phyloP scores from a whole-genome alignment of 1,140 invertebrate species.

The Zaprionus lachaisei region DNA sequence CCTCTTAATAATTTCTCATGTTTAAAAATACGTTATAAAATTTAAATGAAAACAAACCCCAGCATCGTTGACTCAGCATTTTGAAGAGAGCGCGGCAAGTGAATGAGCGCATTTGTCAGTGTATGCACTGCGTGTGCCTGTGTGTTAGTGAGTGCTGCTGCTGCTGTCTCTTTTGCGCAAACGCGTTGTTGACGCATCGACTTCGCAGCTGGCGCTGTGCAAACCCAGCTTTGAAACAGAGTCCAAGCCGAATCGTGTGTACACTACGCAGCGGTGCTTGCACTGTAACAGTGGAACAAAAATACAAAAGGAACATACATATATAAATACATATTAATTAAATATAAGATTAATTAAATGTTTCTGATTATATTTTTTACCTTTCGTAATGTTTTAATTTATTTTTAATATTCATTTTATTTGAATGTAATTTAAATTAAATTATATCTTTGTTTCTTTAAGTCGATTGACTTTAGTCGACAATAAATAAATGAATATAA shows the following conservation, averaged over 20 bases:
- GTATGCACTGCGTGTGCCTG: constrained; percentile 19
- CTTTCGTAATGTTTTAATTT: too few relatives aligned
- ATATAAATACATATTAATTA: too few relatives aligned
- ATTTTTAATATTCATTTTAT: too few relatives aligned
- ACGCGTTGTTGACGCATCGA: constrained; percentile 59
- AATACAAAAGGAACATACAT: too few relatives aligned
- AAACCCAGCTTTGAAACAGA: constrained; percentile 58
- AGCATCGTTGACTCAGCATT: constrained; percentile 46
- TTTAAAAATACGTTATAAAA: constrained; percentile 34
- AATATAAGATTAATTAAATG: too few relatives aligned
- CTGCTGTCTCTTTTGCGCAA: constrained; percentile 72
- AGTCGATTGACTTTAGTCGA: too few relatives aligned
- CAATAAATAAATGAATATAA: too few relatives aligned
- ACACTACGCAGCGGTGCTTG: constrained; percentile 24
- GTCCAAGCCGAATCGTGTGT: constrained; percentile 10
- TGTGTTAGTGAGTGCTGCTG: constrained; percentile 26
- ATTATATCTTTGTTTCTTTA: too few relatives aligned
- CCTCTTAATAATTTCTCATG: not conserved
- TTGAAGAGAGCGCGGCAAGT: constrained; percentile 41
- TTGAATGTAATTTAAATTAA: too few relatives aligned
- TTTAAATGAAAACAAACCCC: constrained; percentile 36
- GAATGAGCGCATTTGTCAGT: constrained; percentile 51
- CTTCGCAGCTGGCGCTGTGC: constrained; percentile 65
- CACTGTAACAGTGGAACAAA: too few relatives aligned
- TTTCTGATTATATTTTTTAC: too few relatives aligned